Conservation (phyloP, 2,113 vertebrate species). For the Solenodon paradoxus region DNA sequence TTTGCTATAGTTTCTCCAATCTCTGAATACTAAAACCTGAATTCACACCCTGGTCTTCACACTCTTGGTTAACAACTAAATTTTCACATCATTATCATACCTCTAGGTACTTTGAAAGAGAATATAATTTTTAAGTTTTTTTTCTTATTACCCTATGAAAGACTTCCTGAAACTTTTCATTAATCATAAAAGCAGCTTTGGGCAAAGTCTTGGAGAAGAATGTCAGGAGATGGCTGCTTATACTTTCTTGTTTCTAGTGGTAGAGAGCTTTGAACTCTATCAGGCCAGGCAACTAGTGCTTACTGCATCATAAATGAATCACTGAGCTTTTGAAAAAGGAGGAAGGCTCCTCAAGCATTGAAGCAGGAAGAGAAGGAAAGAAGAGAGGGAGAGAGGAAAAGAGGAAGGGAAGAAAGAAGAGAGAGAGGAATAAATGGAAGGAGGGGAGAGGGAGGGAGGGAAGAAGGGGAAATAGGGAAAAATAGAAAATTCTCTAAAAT, state of each 20-base stretch:
- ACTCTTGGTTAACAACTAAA: background rate
- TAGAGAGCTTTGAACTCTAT: background rate
- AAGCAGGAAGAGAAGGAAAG: background rate
- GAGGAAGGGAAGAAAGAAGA: background rate
- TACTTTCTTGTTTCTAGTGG: background rate
- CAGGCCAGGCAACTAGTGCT: background rate
- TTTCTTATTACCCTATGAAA: background rate
- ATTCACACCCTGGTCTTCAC: background rate
- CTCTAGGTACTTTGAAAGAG: background rate
- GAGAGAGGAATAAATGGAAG: too few species aligned
- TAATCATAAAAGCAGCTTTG: background rate
- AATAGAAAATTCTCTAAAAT: accelerated
- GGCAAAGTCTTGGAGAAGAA: background rate
- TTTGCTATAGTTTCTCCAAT: background rate
- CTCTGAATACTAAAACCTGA: background rate
- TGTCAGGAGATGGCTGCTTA: background rate
- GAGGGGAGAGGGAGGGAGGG: accelerated
- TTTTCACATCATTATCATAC: background rate
- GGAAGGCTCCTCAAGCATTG: background rate
- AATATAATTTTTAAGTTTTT: background rate
- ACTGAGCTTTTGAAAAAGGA: background rate
- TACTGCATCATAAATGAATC: background rate
- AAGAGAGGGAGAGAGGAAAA: background rate
- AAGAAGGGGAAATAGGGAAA: accelerated
- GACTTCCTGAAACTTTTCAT: background rate